A percentile compares a stretch with the other conserved stretches of the same genome.
These are phyloP conservation scores for Dendronephthya gigantea DNA, from an alignment of 64 coral and sea anemone genomes.

Conservation along the genomic window DNA sequence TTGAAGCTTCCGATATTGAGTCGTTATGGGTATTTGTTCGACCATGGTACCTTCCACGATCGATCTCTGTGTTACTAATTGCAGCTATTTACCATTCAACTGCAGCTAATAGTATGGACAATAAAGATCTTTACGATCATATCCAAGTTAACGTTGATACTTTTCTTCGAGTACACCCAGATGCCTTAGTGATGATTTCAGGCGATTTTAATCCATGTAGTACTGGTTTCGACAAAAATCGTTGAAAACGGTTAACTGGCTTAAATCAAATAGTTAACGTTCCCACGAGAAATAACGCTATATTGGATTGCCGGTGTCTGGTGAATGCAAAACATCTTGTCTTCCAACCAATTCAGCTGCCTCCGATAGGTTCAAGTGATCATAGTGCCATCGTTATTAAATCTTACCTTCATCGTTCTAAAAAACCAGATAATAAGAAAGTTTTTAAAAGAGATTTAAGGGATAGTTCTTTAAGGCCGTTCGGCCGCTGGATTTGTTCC, in stretches of 20 bases:
- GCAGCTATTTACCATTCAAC: constrained; percentile 19
- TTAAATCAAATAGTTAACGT: neutral
- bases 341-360: neutral
- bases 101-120: neutral
- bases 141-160: neutral
- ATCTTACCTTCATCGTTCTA: neutral
- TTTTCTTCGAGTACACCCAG: constrained; percentile 8
- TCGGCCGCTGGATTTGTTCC: too few species aligned
- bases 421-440: neutral
- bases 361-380: neutral
- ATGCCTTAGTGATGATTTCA: constrained; percentile 10
- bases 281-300: neutral
- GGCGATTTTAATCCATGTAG: neutral
- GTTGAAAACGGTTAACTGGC: neutral
- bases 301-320: neutral
- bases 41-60: neutral
- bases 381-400: neutral
- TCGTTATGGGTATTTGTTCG: constrained; percentile 4
- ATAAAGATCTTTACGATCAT: neutral
- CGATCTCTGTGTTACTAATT: constrained; percentile 6
- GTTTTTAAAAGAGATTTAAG: neutral
- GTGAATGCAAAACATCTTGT: neutral
- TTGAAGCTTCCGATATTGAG: constrained; percentile 10
- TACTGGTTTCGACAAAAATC: neutral
- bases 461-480: constrained; percentile 10